Conservation (phyloP, 2,888 invertebrate species). For the Morpho deidamia region DNA sequence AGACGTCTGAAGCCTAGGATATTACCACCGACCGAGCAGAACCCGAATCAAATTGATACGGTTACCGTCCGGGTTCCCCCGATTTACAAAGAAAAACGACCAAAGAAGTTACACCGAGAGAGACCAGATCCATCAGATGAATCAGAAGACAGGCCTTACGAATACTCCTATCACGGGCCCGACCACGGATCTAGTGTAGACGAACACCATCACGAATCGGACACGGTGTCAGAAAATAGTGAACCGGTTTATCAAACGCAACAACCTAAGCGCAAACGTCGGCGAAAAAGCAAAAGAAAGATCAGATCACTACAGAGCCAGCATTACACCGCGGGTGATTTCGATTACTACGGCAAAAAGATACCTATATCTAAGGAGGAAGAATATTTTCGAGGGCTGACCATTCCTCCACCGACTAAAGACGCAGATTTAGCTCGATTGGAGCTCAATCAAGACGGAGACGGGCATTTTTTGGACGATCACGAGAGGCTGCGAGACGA, state of each 20-base stretch:
- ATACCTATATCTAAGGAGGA: constrained; percentile 59
- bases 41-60: constrained; percentile 70
- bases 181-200: constrained; percentile 10
- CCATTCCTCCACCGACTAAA: constrained; percentile 53
- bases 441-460: constrained; percentile 35
- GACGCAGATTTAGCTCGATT: constrained; percentile 53
- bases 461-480: constrained; percentile 49
- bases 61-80: constrained; percentile 72
- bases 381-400: constrained; percentile 44
- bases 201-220: constrained; percentile 31
- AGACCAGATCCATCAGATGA: constrained; percentile 37
- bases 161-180: background rate
- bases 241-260: constrained; percentile 41
- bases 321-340: constrained; percentile 46
- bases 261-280: constrained; percentile 45
- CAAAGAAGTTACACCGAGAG: constrained; percentile 61
- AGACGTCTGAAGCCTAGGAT: constrained; percentile 57
- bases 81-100: constrained; percentile 63
- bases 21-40: constrained; percentile 68
- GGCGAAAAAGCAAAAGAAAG: constrained; percentile 47
- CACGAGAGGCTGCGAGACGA: constrained; percentile 54
- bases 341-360: constrained; percentile 61
- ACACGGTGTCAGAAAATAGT: constrained; percentile 49
- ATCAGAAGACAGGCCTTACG: background rate
- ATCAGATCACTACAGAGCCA: constrained; percentile 42